Conservation (phyloP, 2,888 invertebrate species). For the Zonitis immaculata region DNA sequence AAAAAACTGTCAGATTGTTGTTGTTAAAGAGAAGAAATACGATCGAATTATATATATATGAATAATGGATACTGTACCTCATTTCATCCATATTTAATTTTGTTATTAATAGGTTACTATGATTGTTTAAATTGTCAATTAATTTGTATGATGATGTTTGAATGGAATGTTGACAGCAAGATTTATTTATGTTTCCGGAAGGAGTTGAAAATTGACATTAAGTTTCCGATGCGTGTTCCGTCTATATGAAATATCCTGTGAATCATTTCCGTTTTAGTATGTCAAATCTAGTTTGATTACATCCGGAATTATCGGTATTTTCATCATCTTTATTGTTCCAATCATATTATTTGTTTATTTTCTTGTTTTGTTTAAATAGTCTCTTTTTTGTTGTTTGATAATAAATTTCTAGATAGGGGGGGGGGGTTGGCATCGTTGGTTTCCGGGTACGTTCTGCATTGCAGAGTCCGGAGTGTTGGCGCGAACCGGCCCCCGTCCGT, state of each 20-base stretch:
- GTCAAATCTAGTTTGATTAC: not conserved
- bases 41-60: too few relatives aligned
- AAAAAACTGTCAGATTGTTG: too few relatives aligned
- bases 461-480: slow-evolving; percentile 27
- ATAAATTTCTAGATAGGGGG: too few relatives aligned
- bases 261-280: not conserved
- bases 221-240: not conserved
- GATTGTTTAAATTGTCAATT: not conserved
- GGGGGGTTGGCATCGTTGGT: not conserved
- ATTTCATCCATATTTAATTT: not conserved
- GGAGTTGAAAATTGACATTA: not conserved
- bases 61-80: too few relatives aligned
- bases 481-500: slow-evolving; percentile 22
- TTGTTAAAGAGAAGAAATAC: too few relatives aligned
- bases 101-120: too few relatives aligned
- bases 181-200: not conserved
- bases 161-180: not conserved
- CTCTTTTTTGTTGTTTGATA: not conserved
- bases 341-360: not conserved
- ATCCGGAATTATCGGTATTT: not conserved
- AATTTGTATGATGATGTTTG: not conserved
- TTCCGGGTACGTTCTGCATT: slow-evolving; percentile 13
- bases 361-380: not conserved
- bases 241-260: not conserved
- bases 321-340: not conserved